phyloP scores from a whole-genome alignment of 2,797 vertebrate genomes.

The Brotula barbata region DNA sequence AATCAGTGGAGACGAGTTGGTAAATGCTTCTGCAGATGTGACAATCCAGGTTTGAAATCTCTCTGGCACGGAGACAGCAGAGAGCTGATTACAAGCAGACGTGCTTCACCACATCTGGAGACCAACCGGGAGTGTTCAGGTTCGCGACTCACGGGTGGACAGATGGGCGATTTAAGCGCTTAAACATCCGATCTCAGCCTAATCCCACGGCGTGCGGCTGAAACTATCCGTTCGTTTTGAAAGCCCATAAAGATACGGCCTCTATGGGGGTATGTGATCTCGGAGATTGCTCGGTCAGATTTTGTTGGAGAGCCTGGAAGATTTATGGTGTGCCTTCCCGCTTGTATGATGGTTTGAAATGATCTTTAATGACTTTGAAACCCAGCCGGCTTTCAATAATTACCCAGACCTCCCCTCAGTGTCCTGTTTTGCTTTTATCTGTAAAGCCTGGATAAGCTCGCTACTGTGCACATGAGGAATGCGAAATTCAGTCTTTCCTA shows the following conservation, averaged over 20 bases:
- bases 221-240: conserved; percentile 40
- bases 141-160: conserved; percentile 48
- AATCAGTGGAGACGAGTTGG: conserved; percentile 32
- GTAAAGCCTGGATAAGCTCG: conserved; percentile 37
- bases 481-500: conserved; percentile 40
- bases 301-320: conserved; percentile 44
- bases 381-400: conserved; percentile 1
- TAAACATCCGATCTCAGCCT: conserved; percentile 56
- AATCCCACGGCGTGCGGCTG: conserved; percentile 33
- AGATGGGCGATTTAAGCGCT: conserved; percentile 67
- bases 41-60: conserved; percentile 53
- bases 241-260: too few species aligned
- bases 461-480: conserved; percentile 42
- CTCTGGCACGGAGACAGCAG: conserved; percentile 28
- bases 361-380: conserved; percentile 15
- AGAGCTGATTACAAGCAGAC: conserved; percentile 37
- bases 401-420: conserved; percentile 4
- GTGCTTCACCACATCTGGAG: conserved; percentile 18
- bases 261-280: too few species aligned
- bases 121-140: conserved; percentile 34
- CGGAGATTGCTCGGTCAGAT: conserved; percentile 50
- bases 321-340: not conserved
- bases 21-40: conserved; percentile 48
- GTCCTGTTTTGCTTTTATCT: conserved; percentile 9
- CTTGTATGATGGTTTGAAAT: conserved; percentile 23